Base-by-base conservation (phyloP, 2,888 invertebrate genomes). In the Dyspetes luteomarginatus region DNA sequence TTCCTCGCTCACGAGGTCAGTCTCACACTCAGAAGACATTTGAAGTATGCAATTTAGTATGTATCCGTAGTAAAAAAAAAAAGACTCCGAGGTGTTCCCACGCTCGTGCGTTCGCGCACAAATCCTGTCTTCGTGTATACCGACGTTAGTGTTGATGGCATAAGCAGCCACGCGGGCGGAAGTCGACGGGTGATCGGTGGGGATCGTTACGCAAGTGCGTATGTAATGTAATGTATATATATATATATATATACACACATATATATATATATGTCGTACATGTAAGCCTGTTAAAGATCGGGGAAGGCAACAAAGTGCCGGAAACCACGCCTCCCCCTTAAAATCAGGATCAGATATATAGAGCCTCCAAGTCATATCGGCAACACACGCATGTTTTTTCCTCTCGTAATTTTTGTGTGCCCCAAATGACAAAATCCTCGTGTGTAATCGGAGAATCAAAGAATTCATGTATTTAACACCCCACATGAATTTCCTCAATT, bases 241-340 rank as follows among this genome's bases (percentile, higher is more conserved):
- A 28, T 55, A 22, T 22, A 58, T 26, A 43, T 52, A n/a, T n/a
- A n/a, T n/a, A n/a, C 28, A 26, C 15, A 58, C 17, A 17, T 30
- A 58, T 30, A n/a, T 15, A n/a, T n/a, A 45, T 26, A 43, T 56
- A 12, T 12, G 12, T 28, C 58, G 43, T 69, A 17, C 41, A 45
- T 58, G 41, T 58, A 58, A 58, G 65, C 67, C 80, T 65, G 83
- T 85, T 78, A 81, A 85, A 83, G 84, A 85, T 84, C 84, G 78
- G 74, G 80, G 84, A 83, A 82, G 83, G 83, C 80, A n/a, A 78
- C 80, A 83, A 85, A 83, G 84, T 85, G 81, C 85, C 84, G 85
- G 85, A 85, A 85, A 84, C 85, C 85, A 85, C 85, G 85, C 83
- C 85, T 80, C 72, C 78, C 71, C 73, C 65, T 12, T 65, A 79